Base-by-base conservation (phyloP, 1,140 invertebrate species). In the Augochlora pura region DNA sequence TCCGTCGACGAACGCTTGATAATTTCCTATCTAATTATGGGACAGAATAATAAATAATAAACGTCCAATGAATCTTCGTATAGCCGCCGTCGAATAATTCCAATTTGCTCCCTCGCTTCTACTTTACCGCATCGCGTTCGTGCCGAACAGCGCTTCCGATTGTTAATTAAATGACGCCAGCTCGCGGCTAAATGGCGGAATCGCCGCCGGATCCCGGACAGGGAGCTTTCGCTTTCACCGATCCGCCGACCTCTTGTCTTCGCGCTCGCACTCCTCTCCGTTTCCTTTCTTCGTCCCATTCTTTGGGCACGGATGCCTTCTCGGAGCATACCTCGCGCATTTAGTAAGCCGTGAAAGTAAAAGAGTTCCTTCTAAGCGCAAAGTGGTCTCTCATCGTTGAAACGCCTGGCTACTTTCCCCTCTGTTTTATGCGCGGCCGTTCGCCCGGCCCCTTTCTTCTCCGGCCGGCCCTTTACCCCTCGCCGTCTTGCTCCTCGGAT, bases 361-460 rank as follows among this genome's bases (percentile, higher is more conserved):
- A 85, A 57, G 73, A 81, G 72, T 85, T 84, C 75, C 73, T 77
- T 60, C 64, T 67, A 76, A 84, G 72, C 73, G 78, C 69, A 81
- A 81, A 85, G 79, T 85, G 82, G 73, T 85, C 83, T 84, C 71
- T 85, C 78, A 84, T 83, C 78, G 84, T 85, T 85, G 64, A 84
- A 85, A 84, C 81, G 77, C 64, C 68, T 66, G 64, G 57, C 71
- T 71, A 72, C 67, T 80, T 84, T 80, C 71, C 71, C 67, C 57
- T 68, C 65, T 69, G 52, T 71, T 69, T 78, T 72, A 63, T 52
- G 71, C 69, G 60, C 21, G 18, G 16, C 21, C 68, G 65, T 78
- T 78, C 76, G 46, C 49, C 9, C 23, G 46, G 46, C 14, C 54
- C 14, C 32, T 78, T 78, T 64, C 68, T 72, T 49, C 39, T 6